phyloP scores from a whole-genome alignment of 2,797 vertebrate genomes.

The Anguilla pacifica region DNA sequence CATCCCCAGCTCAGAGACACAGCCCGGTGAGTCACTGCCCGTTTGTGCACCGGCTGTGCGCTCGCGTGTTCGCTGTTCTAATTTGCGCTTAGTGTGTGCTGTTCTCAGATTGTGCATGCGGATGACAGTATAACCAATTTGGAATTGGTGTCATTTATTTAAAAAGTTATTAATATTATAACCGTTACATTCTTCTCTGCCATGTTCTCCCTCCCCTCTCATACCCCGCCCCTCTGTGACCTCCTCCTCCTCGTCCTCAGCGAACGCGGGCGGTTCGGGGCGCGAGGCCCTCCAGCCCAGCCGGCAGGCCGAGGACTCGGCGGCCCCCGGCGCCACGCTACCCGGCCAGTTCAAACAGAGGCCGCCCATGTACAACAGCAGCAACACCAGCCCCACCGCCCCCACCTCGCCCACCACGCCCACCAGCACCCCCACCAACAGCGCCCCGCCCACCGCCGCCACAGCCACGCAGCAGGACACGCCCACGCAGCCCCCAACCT shows the following conservation, averaged over 20 bases:
- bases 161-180: background rate
- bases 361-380: conserved; percentile 93
- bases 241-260: conserved; percentile 46
- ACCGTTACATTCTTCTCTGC: background rate
- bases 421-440: conserved; percentile 74
- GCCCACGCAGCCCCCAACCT: conserved; percentile 73
- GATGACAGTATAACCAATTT: background rate
- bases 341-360: conserved; percentile 93
- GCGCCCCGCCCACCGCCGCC: conserved; percentile 76
- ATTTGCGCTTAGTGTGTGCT: background rate
- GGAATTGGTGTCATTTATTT: background rate
- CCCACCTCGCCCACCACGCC: conserved; percentile 73
- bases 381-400: conserved; percentile 75
- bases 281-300: conserved; percentile 85
- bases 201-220: background rate
- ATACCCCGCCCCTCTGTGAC: background rate
- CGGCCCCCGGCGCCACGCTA: conserved; percentile 70
- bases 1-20: conserved; percentile 89
- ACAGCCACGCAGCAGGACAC: conserved; percentile 76
- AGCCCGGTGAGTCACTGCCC: conserved; percentile 76
- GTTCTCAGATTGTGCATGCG: background rate
- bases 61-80: background rate
- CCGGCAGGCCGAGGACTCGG: conserved; percentile 85
- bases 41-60: background rate
- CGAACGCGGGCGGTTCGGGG: conserved; percentile 76